Evolutionary conservation across 30 jellyfish, hydroid and myxozoan genomes (phyloP).

Genomic region (Hydractinia symbiolongicarpus): DNA sequence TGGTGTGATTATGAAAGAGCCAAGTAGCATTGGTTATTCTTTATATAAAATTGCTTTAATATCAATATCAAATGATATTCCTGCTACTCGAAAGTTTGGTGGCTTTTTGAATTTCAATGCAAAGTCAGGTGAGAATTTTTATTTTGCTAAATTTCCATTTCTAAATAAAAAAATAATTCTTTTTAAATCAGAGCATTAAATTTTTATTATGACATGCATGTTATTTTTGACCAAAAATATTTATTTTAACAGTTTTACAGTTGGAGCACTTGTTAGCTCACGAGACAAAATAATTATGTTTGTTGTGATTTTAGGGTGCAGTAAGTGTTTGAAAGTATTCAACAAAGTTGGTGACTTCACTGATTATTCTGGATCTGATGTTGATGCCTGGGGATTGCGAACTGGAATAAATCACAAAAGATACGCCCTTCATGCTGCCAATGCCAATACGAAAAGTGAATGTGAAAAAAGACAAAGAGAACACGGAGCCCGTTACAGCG

Average conservation of each 20-base stretch:
- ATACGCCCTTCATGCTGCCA: not conserved
- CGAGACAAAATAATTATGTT: too few relatives aligned
- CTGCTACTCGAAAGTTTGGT: constrained; percentile 18
- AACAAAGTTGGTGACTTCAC: not conserved
- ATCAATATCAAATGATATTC: constrained; percentile 1
- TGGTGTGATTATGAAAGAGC: not conserved
- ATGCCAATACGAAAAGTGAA: not conserved
- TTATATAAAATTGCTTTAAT: constrained; percentile 4
- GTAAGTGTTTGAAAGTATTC: not conserved
- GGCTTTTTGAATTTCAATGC: constrained; percentile 5
- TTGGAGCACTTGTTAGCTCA: too few relatives aligned
- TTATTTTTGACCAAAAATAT: too few relatives aligned
- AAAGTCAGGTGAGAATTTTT: not conserved
- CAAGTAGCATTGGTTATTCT: not conserved
- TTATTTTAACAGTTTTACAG: too few relatives aligned
- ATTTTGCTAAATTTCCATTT: not conserved
- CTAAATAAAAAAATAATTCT: too few relatives aligned
- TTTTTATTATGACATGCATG: too few relatives aligned
- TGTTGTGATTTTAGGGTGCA: too few relatives aligned
- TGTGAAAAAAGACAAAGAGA: not conserved
- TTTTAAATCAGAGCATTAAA: too few relatives aligned
- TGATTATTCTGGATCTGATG: not conserved
- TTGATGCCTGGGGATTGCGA: not conserved
- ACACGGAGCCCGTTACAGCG: constrained; percentile 2
- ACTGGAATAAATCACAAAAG: not conserved